Evolutionary conservation across 2,888 invertebrate species (phyloP).

Genomic region (Pterobdella sp.): DNA sequence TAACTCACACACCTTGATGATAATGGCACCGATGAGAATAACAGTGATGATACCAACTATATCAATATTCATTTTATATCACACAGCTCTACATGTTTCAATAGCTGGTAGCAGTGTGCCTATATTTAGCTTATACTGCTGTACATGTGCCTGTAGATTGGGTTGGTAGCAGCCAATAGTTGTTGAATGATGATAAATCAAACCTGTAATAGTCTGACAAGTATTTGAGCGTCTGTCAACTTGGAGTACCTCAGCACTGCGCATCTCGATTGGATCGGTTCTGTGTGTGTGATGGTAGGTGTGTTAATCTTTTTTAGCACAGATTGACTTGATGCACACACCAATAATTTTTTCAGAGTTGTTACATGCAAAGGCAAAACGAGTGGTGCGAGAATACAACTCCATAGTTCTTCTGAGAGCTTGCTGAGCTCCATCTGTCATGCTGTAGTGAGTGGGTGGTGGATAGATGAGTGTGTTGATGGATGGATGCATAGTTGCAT

Average conservation of each 20-base stretch:
- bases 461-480: not conserved
- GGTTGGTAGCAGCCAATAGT: no score
- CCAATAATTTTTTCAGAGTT: constrained; percentile 92
- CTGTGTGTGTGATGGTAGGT: constrained; percentile 51
- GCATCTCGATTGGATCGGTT: constrained; percentile 96
- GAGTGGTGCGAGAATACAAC: constrained; percentile 87
- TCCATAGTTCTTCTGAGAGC: constrained; percentile 97
- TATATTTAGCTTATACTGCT: no score
- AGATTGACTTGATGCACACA: constrained; percentile 36
- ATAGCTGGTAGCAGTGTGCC: no score
- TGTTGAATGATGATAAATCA: no score
- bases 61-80: no score
- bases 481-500: not conserved
- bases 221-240: constrained; percentile 79
- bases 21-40: no score
- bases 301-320: not conserved
- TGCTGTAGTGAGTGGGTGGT: constrained; percentile 56
- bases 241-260: constrained; percentile 87
- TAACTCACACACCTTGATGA: constrained; percentile 66
- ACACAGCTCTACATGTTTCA: no score
- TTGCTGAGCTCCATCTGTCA: constrained; percentile 98
- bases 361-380: constrained; percentile 96
- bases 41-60: no score
- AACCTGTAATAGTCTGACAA: constrained; percentile 51
- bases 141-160: no score